Percentiles rank a stretch among this genome's conserved stretches.
phyloP scores from a whole-genome alignment of 2,888 invertebrate genomes.

The Chesias legatella region DNA sequence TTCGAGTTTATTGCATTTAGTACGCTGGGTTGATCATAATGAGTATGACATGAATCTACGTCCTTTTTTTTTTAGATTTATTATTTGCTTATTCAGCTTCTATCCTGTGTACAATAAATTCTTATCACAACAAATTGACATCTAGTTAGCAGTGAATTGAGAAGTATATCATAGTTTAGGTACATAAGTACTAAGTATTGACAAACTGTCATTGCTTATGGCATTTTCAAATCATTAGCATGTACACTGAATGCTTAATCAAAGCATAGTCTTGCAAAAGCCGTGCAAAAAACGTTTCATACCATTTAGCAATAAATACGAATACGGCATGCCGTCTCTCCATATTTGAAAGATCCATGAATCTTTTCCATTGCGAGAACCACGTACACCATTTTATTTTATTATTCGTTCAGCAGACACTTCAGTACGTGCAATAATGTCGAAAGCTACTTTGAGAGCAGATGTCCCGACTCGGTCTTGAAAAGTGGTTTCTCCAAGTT shows the following conservation, averaged over 20 bases:
- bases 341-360: constrained; percentile 15
- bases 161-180: too few relatives aligned
- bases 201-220: too few relatives aligned
- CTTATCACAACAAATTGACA: too few relatives aligned
- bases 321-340: constrained; percentile 13
- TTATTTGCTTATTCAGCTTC: too few relatives aligned
- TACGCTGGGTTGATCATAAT: too few relatives aligned
- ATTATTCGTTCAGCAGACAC: constrained; percentile 16
- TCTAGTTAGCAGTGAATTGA: too few relatives aligned
- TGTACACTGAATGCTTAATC: background rate
- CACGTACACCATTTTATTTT: constrained; percentile 16
- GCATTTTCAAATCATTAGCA: too few relatives aligned
- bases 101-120: too few relatives aligned
- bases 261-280: constrained; percentile 6
- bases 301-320: constrained; percentile 13
- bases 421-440: constrained; percentile 18
- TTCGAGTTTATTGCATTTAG: too few relatives aligned
- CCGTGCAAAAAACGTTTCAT: constrained; percentile 1
- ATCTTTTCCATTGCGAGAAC: constrained; percentile 13
- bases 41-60: too few relatives aligned
- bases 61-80: too few relatives aligned
- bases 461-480: constrained; percentile 14
- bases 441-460: constrained; percentile 14
- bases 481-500: constrained; percentile 22
- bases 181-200: too few relatives aligned